Base-by-base conservation (phyloP, 2,113 vertebrate species). In the Podocnemis expansa region DNA sequence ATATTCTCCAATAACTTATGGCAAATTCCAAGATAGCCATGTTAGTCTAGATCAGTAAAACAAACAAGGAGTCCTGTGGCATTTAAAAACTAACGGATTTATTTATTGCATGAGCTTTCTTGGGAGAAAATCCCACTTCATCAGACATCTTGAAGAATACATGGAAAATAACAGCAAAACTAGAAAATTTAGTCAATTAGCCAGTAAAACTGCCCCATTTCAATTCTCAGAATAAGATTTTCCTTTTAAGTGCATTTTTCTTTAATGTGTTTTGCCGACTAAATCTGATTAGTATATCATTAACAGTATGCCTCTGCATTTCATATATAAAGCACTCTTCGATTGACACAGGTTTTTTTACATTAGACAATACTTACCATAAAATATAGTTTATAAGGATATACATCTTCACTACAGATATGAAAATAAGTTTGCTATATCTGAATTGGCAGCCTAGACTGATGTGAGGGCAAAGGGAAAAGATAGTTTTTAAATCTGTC, bases 401-500 rank as follows among this genome's bases (percentile, higher is more conserved):
- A 80, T 7, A 4, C 47, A 6, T 3, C 54, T 88, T 76, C 0
- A 1, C 29, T 27, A 4, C 41, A 83, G 38, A 17, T n/a, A 58
- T 85, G 25, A 8, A 88, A 89, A 13, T 22, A 1, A 1, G 90
- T 80, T 82, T 89, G 58, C 78, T 82, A 14, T 2, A 24, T 10
- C 51, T 82, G 82, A 38, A 49, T 93, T 54, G 73, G 56, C 38
- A 87, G 54, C 55, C 25, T 45, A 10, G 75, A 87, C 2, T 86
- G 84, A 87, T 87, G 34, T 80, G 94, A 58, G 63, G 11, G 75
- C 87, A 91, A 67, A 70, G 90, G 47, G 52, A 17, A 84, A 91
- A 89, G 82, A 92, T 60, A 73, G 38, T 89, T 91, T 88, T 87
- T 54, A 83, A 95, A 95, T 52, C 56, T 93, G 91, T 92, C 82